Base-by-base conservation (phyloP, 2,113 vertebrate species). In the Melanerpes aurifrons region DNA sequence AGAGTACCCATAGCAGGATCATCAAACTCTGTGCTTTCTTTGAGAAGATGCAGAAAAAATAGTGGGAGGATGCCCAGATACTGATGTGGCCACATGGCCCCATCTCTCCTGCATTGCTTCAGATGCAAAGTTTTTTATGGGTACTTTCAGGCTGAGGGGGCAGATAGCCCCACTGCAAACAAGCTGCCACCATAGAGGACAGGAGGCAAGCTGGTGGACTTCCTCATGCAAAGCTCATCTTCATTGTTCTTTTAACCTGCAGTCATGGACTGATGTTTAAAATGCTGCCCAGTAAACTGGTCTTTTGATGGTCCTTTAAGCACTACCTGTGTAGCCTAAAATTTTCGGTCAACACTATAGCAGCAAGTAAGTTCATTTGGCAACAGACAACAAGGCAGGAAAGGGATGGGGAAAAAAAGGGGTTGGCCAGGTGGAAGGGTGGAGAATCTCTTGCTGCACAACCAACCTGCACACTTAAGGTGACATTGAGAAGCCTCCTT, bases 51-150 rank as follows among this genome's bases (percentile, higher is more conserved):
- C 59, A 82, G 71, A 18, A 79, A 54, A 90, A 10, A 28, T 64
- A 15, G 14, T 1, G 1, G 19, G 28, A 3, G 26, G 8, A 0
- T 7, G 19, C 17, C 12, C 7, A 7, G 22, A 26, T 35, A 6
- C 19, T 0, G 0, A 3, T 17, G 56, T 59, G 28, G 16, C 58
- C 35, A 12, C 2, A 1, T 2, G 0, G 35, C 26, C 10, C 0
- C 0, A 0, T 47, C 21, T 66, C 8, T 74, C 53, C 58, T 31
- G 22, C 19, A 6, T 40, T 73, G 16, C 54, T 74, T 17, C 62
- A 32, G 31, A 20, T 29, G 48, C 24, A 7, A 53, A 80, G 64
- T 40, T 47, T 59, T 10, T 3, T 7, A 12, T 0, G 3, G 58
- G 64, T 6, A 3, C 57, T 32, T 5, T 45, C 56, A 3, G 31